phyloP scores from a whole-genome alignment of 2,797 vertebrate genomes.

The Poecilia picta region DNA sequence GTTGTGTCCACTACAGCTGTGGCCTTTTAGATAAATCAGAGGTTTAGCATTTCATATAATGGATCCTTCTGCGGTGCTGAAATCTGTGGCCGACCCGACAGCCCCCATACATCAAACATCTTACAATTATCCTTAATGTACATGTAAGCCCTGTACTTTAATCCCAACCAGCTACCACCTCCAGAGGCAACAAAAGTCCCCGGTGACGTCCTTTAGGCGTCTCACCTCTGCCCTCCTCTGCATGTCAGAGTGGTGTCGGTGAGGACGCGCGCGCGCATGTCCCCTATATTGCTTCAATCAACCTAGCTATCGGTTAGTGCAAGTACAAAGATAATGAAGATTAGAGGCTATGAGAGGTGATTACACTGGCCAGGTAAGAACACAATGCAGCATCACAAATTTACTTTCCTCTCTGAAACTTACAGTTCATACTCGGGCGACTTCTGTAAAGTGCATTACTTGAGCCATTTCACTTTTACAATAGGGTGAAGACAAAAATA shows the following conservation, averaged over 20 bases:
- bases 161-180: slow-evolving; percentile 78
- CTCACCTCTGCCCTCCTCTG: slow-evolving; percentile 34
- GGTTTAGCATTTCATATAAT: slow-evolving; percentile 67
- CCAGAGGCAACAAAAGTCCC: slow-evolving; percentile 55
- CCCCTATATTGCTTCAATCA: slow-evolving; percentile 65
- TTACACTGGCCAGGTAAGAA: slow-evolving; percentile 49
- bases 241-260: slow-evolving; percentile 33
- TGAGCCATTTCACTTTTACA: slow-evolving; percentile 30
- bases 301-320: slow-evolving; percentile 54
- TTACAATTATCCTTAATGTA: slow-evolving; percentile 76
- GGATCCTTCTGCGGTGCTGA: slow-evolving; percentile 77
- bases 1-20: slow-evolving; percentile 83
- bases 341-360: slow-evolving; percentile 44
- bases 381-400: slow-evolving; percentile 40
- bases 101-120: slow-evolving; percentile 84
- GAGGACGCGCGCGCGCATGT: slow-evolving; percentile 56
- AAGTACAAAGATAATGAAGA: slow-evolving; percentile 36
- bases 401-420: slow-evolving; percentile 27
- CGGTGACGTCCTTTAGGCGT: slow-evolving; percentile 40
- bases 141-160: slow-evolving; percentile 74
- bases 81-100: slow-evolving; percentile 80
- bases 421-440: slow-evolving; percentile 29
- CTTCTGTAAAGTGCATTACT: slow-evolving; percentile 48
- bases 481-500: slow-evolving; percentile 7
- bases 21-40: slow-evolving; percentile 79